Base-by-base conservation (phyloP, 2,888 invertebrate species). In the Melinopterus prodromus region DNA sequence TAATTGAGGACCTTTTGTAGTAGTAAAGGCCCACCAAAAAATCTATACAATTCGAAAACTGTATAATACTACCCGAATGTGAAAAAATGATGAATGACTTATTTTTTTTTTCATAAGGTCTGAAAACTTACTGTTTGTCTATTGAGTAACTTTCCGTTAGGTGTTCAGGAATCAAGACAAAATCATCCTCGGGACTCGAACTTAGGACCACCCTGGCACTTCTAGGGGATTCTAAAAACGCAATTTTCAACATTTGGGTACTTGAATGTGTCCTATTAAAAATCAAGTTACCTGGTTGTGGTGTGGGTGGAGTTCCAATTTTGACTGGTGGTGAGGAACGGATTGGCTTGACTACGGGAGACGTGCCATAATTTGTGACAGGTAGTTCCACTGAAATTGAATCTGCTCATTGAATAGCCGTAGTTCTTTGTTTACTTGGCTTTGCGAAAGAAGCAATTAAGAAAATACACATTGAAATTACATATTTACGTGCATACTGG, bases 131-230 rank as follows among this genome's bases (percentile, higher is more conserved):
- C 89, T 85, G 85, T 83, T 86, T 88, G 72, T 89, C 89, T 71
- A 83, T 81, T 80, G 71, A 79, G 75, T 74, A 74, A 77, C 82
- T 83, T 72, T 83, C 82, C 37, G 72, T 81, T 70, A 81, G 80
- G 85, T 92, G 92, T 87, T 93, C 94, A 82, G 96, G 94, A 86
- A 96, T 95, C 88, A 96, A 90, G 86, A 96, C 96, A 91, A 95
- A 96, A 90, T 95, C 96, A 90, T 96, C 95, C 88, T 95, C 95
- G 83, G 94, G 94, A 85, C 94, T 94, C 87, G 91, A 91, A 85
- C 90, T 91, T 82, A 89, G 85, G 70, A 87, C 86, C 37, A 85
- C 87, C 84, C 87, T 86, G 80, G 88, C 86, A 81, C 88, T 87
- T 84, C 86, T 86, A 76, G 89, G 89, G 80, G 89, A 89, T 86